phyloP scores from a whole-genome alignment of 2,888 invertebrate species.

The Phengaris alcon region DNA sequence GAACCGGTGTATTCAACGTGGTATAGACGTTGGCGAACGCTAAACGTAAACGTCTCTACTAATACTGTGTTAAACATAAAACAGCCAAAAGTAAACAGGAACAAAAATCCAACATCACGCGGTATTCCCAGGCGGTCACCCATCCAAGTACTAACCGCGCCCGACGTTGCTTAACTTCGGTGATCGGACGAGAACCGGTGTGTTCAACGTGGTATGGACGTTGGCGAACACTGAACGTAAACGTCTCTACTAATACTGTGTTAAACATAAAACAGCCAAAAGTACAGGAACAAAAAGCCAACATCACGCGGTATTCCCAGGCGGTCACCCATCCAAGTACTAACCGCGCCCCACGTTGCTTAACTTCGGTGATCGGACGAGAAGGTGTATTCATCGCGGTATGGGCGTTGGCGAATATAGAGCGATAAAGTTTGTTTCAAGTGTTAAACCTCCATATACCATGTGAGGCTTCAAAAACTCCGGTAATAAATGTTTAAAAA shows the following conservation, averaged over 20 bases:
- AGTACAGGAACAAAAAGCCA: no score
- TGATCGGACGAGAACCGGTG: slow-evolving; percentile 75
- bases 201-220: slow-evolving; percentile 70
- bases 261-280: no score
- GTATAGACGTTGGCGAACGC: slow-evolving; percentile 39
- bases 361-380: slow-evolving; percentile 47
- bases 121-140: slow-evolving; percentile 45
- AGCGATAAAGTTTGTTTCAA: no score
- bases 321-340: not conserved
- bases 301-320: no score
- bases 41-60: not conserved
- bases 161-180: slow-evolving; percentile 74
- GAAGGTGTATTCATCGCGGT: slow-evolving; percentile 39
- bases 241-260: no score
- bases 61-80: no score
- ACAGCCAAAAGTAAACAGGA: no score
- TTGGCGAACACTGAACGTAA: no score
- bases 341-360: slow-evolving; percentile 55
- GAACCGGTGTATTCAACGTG: slow-evolving; percentile 42
- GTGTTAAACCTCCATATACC: no score
- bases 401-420: slow-evolving; percentile 35
- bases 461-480: no score
- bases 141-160: slow-evolving; percentile 72
- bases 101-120: slow-evolving; percentile 33
- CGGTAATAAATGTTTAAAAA: no score